Base-by-base conservation (phyloP, 2,797 vertebrate genomes). In the Acrossocheilus fasciatus region DNA sequence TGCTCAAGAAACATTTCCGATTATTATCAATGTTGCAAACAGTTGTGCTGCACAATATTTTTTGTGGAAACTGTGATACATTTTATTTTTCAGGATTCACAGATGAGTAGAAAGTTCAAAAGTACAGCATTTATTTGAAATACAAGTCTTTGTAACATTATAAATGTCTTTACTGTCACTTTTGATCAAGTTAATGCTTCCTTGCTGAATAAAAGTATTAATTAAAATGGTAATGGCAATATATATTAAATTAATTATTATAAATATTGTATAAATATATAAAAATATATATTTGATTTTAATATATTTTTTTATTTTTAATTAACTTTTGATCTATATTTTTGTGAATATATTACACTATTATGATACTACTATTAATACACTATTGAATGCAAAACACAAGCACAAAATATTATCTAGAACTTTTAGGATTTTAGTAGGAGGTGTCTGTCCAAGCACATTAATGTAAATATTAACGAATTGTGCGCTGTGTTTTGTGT, bases 401-500 rank as follows among this genome's bases (percentile, higher is more conserved):
- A 64, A 11, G 26, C 2, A 34, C 14, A 7, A 66, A 34, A 68
- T 30, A 30, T 17, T 18, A 34, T 54, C 2, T 11, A 12, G 2
- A 52, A 34, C 8, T 76, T 20, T 36, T 36, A 36, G 36, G 0
- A 11, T 36, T 54, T 23, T 23, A 14, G 5, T 8, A n/a, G 74
- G 18, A 14, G 12, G 70, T 81, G 81, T 73, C 45, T 87, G n/a
- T 64, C 83, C 20, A 86, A 45, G 82, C 64, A 26, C 50, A 57
- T 59, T 6, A 73, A 52, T 86, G 52, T 86, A 57, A 84, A 64
- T 89, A 34, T 86, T 34, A 85, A 34, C 91, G 52, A 92, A 59
- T 90, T 7, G 68, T 87, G 54, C 26, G 6, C 81, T 82, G 91
- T 88, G 30, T 87, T 39, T 88, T 85, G 82, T 87, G n/a, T 85